Evolutionary conservation across 1,140 invertebrate species (phyloP), one percentile per base, ranked within the genome.

Genomic region (Drosophila carrolli): DNA sequence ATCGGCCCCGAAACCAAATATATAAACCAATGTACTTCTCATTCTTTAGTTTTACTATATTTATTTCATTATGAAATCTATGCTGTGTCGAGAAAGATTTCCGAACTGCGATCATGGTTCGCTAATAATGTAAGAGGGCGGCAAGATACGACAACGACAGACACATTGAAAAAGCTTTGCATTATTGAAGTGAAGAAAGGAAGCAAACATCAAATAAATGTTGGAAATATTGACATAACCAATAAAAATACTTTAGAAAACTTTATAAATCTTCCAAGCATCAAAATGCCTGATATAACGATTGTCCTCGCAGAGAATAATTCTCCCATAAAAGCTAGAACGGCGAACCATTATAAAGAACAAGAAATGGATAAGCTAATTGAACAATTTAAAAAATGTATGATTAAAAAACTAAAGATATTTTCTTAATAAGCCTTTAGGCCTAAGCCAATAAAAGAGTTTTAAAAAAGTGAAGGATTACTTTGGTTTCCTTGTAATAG

Each of bases 181-280:
- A 8, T 11, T 14, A 9, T 14, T 7, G 19, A 41, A 56, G 13
- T 56, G n/a, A 56, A 11, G 10, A 14, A 10, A 51, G 8, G 2
- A 51, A 32, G 6, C 3, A 7, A 16, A 8, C 5, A 3, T 56
- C 6, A 14, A 10, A 14, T 10, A 10, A 47, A 38, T n/a, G 10
- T 59, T 6, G 29, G n/a, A 10, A 47, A 38, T 19, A 38, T 37
- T 10, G 16, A 48, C 43, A 35, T 48, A 23, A 10, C 0, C 5
- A 59, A 59, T 23, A 37, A 27, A 5, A 50, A 60, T 13, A 14
- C 13, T 8, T n/a, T 48, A 5, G 32, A 60, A 27, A 60, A 38
- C 19, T 4, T 7, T 9, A 32, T 48, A 7, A 9, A 48, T n/a
- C 10, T 37, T 4, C 57, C 43, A 19, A n/a, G 10, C 9, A 27